phyloP scores from a whole-genome alignment of 2,113 vertebrate species.

The Casuarius casuarius region DNA sequence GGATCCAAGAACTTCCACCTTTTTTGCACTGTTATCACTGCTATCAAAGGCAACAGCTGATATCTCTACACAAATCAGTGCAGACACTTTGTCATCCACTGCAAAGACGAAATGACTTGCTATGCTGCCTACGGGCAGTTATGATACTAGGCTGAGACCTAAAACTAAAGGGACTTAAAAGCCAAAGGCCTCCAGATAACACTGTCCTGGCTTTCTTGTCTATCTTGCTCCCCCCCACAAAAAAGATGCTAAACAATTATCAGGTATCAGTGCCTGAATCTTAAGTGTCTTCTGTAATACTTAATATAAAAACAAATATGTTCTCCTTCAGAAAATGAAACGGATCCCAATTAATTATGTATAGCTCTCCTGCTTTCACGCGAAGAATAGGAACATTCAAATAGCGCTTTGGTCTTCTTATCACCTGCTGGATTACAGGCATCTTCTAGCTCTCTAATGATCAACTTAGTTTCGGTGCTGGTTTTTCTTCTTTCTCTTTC shows the following conservation, averaged over 20 bases:
- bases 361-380: conserved; percentile 32
- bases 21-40: not conserved
- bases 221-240: not conserved
- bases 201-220: not conserved
- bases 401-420: conserved; percentile 7
- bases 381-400: conserved; percentile 47
- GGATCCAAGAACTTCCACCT: not conserved
- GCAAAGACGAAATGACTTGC: not conserved
- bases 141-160: not conserved
- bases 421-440: conserved; percentile 61
- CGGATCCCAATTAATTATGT: conserved; percentile 69
- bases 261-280: conserved; percentile 43
- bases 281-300: conserved; percentile 62
- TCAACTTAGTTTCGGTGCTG: not conserved
- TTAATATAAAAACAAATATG: conserved; percentile 67
- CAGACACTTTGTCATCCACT: not conserved
- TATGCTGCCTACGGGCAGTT: not conserved
- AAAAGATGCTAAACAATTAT: conserved; percentile 24
- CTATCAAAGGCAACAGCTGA: not conserved
- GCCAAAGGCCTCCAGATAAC: not conserved
- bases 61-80: not conserved
- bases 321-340: conserved; percentile 68
- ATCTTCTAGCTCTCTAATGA: conserved; percentile 32
- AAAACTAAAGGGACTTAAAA: not conserved
- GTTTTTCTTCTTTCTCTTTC: not conserved